Evolutionary conservation across 2,888 invertebrate genomes (phyloP).

Genomic region (Drosophila falleni): DNA sequence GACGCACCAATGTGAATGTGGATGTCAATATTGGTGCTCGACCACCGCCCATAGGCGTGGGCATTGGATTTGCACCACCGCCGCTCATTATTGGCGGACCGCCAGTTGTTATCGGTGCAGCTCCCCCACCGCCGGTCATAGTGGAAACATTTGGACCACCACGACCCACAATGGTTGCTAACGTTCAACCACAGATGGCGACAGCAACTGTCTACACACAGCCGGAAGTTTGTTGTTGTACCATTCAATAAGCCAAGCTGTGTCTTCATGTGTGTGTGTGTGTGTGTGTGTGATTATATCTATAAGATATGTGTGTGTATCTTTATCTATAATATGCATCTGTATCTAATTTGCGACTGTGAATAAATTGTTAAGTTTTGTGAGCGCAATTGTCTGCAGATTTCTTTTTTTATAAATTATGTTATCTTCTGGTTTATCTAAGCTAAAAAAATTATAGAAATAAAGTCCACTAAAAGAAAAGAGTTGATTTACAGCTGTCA

Average conservation of each 20-base stretch:
- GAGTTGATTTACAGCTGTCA: background rate
- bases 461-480: background rate
- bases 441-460: constrained; percentile 2
- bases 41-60: constrained; percentile 68
- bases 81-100: constrained; percentile 59
- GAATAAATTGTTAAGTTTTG: constrained; percentile 54
- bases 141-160: constrained; percentile 42
- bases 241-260: constrained; percentile 56
- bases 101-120: constrained; percentile 53
- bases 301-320: constrained; percentile 5
- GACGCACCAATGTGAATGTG: constrained; percentile 65
- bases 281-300: background rate
- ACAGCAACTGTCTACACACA: constrained; percentile 63
- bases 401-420: background rate
- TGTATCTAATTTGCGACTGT: constrained; percentile 35
- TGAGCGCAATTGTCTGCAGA: constrained; percentile 30
- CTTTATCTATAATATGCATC: constrained; percentile 4
- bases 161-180: constrained; percentile 41
- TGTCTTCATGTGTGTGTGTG: constrained; percentile 9
- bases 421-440: constrained; percentile 5
- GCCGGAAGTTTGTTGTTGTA: constrained; percentile 73
- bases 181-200: constrained; percentile 42
- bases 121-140: constrained; percentile 50
- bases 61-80: constrained; percentile 67
- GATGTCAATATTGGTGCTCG: constrained; percentile 69